phyloP scores from a whole-genome alignment of 2,888 invertebrate species.

The Epinotia nisella region DNA sequence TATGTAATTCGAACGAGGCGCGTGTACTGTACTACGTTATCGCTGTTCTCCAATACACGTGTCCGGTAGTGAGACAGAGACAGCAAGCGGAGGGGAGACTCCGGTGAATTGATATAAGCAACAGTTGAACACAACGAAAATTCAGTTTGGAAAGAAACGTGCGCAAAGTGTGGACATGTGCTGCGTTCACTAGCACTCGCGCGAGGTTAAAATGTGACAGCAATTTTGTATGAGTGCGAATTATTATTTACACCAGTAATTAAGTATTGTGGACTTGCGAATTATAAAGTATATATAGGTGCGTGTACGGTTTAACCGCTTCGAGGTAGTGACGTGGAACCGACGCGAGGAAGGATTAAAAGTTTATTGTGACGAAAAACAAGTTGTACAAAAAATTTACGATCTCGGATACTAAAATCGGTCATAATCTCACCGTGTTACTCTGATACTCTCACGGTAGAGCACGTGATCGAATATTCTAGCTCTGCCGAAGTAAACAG shows the following conservation, averaged over 20 bases:
- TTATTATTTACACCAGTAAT: slow-evolving; percentile 62
- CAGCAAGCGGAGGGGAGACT: slow-evolving; percentile 65
- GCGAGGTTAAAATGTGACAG: slow-evolving; percentile 78
- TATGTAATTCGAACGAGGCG: slow-evolving; percentile 60
- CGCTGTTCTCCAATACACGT: slow-evolving; percentile 59
- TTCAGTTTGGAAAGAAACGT: slow-evolving; percentile 76
- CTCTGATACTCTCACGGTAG: slow-evolving; percentile 60
- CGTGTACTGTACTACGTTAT: slow-evolving; percentile 60
- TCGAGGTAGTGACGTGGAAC: slow-evolving; percentile 76
- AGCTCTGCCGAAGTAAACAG: slow-evolving; percentile 61
- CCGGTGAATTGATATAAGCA: slow-evolving; percentile 82
- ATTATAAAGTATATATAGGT: slow-evolving; percentile 49
- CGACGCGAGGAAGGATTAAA: slow-evolving; percentile 73
- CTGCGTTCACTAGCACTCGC: slow-evolving; percentile 58
- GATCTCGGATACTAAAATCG: slow-evolving; percentile 62
- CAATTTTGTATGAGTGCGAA: slow-evolving; percentile 71
- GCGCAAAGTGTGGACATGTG: slow-evolving; percentile 63
- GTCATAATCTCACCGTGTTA: slow-evolving; percentile 64
- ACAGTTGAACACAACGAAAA: slow-evolving; percentile 78
- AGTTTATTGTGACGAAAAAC: slow-evolving; percentile 77
- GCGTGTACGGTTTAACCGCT: slow-evolving; percentile 58
- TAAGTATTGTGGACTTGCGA: slow-evolving; percentile 61
- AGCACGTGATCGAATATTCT: slow-evolving; percentile 80
- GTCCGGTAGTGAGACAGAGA: slow-evolving; percentile 68
- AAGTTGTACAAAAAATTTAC: slow-evolving; percentile 71